Base-by-base conservation (phyloP, 2,888 invertebrate species). In the Limenitis camilla region DNA sequence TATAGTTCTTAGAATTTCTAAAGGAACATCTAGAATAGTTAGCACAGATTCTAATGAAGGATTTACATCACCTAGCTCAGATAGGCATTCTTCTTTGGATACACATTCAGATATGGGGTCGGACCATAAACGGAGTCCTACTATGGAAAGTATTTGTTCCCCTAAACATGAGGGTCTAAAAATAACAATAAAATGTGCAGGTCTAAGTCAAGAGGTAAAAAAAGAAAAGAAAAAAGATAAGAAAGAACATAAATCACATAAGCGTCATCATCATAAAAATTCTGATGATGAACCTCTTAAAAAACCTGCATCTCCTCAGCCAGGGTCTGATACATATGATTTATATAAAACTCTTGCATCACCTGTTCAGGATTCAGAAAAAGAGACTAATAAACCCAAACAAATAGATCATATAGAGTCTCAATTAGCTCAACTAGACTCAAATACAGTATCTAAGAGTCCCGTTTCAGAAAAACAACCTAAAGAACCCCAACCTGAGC, bases 1-100 rank as follows among this genome's bases (percentile, higher is more conserved):
- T 28, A 96, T 96, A 69, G 95, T 96, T 49, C 84, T 96, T 60
- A 90, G 96, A 81, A 96, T 96, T 89, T 95, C 95, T 61, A 94
- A 95, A 81, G 91, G 91, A 46, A 91, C 91, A 52, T 91, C 91
- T 45, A 89, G 91, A 61, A 87, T 91, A 71, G 90, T 91, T 50
- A 91, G 91, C 68, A 91, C 91, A 47, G 91, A 91, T 67, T 91
- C 91, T 52, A 91, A 91, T 81, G 90, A 89, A 71, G 89, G 89
- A 46, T 85, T 88, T 44, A 89, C 87, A 60, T 89, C 89, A 46
- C 89, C 90, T 49, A 81, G 81, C 57, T 84, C 88, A 58, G 88
- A 88, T 54, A 76, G 88, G 61, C 82, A 88, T 72, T 87, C 88
- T 40, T 87, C 86, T 48, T 63, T 88, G 67, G 88, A 88, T 56